These are phyloP conservation scores for Panulirus ornatus DNA, from an alignment of 1,140 invertebrate species.

Conservation along the genomic window DNA sequence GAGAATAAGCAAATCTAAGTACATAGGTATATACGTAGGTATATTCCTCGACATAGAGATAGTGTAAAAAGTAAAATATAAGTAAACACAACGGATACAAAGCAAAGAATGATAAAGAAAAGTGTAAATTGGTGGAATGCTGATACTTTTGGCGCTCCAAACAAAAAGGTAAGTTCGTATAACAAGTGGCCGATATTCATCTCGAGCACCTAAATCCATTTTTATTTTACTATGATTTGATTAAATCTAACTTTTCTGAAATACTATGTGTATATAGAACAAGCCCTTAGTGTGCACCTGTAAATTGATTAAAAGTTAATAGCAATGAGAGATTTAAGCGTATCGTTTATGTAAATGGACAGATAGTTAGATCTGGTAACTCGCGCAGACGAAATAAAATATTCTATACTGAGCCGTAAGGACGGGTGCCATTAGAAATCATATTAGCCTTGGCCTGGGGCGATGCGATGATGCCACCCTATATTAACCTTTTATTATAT, in stretches of 20 bases:
- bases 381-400: conserved; percentile 66
- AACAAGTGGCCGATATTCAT: conserved; percentile 68
- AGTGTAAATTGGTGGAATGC: conserved; percentile 13
- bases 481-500: background rate
- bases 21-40: too few species aligned
- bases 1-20: too few species aligned
- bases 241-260: too few species aligned
- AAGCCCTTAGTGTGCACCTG: background rate
- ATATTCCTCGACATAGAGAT: too few species aligned
- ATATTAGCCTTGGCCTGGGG: conserved; percentile 63
- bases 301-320: background rate
- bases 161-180: conserved; percentile 69
- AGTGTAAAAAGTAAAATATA: too few species aligned
- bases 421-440: conserved; percentile 68
- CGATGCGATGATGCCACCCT: conserved; percentile 44
- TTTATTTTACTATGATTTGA: conserved; percentile 15
- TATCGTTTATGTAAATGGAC: conserved; percentile 16
- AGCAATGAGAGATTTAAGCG: background rate
- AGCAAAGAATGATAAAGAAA: conserved; percentile 22
- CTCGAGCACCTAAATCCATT: conserved; percentile 1
- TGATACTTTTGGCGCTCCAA: conserved; percentile 43
- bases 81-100: background rate
- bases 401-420: conserved; percentile 69
- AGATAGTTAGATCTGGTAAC: conserved; percentile 63
- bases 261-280: background rate